phyloP scores from a whole-genome alignment of 1,140 invertebrate genomes.

The Hormaphis cornu region DNA sequence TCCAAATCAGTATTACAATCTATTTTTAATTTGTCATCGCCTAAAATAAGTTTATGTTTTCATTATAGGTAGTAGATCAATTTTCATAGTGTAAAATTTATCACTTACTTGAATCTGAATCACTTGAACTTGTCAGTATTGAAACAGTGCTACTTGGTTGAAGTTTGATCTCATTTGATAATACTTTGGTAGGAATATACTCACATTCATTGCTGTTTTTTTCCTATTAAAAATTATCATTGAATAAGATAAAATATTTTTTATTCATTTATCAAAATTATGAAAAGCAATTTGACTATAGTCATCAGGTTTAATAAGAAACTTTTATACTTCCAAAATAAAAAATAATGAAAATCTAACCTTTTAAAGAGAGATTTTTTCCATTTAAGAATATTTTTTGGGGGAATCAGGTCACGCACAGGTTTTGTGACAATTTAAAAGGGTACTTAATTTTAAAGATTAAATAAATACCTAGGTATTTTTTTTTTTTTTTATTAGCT shows the following conservation, averaged over 20 bases:
- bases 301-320: too few relatives aligned
- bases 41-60: background rate
- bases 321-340: too few relatives aligned
- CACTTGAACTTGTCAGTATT: background rate
- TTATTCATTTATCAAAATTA: background rate
- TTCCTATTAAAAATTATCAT: background rate
- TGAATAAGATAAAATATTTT: too few relatives aligned
- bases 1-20: background rate
- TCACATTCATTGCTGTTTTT: background rate
- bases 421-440: too few relatives aligned
- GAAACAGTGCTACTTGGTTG: background rate
- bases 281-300: too few relatives aligned
- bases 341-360: too few relatives aligned
- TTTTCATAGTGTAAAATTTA: background rate
- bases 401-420: too few relatives aligned
- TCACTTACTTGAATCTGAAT: conserved; percentile 7
- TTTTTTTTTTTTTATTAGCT: too few relatives aligned
- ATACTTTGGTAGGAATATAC: background rate
- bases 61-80: background rate
- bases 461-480: too few relatives aligned
- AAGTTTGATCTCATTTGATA: background rate
- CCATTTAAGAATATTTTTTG: too few relatives aligned
- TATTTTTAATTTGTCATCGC: conserved; percentile 7
- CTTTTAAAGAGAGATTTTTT: too few relatives aligned
- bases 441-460: too few relatives aligned